Base-by-base conservation (phyloP, 1,140 invertebrate species). In the Aphaenogaster floridana region DNA sequence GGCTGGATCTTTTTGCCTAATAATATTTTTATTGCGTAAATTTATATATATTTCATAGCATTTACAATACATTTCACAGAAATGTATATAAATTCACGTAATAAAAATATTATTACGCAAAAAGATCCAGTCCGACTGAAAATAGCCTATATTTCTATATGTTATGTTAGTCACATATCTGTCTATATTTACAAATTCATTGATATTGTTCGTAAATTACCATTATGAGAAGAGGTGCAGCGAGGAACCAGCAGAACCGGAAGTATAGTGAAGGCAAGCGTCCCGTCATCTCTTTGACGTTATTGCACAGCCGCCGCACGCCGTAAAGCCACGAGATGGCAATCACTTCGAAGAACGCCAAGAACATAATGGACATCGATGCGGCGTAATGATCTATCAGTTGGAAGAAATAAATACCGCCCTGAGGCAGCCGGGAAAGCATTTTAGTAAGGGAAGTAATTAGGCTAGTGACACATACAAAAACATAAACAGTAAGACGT, bases 381-480 rank as follows among this genome's bases (percentile, higher is more conserved):
- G 98, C 98, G 7, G 98, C 97, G 94, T 99, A 99, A 94, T 98
- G 98, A 93, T 99, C 98, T 93, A 99, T 97, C 50, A 99, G 95
- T 96, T 98, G 98, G 94, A 99, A 99, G 92, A 98, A 98, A 92
- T 98, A 99, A 90, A 99, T 98, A 87, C 98, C 98, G 88, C 98
- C 98, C 97, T 98, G 94, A 80, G 48, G 34, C 13, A 72, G 59
- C 9, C 11, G 28, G 13, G 34, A 39, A 50, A 42, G 57, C 3
- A 52, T 61, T 28, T 28, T 72, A 63, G 80, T 76, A 57, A 61
- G 3, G 34, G 15, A 48, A 28, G 28, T 28, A 28, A 28, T 28
- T 28, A 28, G 28, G 28, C 28, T 28, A 28, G 28, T 28, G 28
- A 28, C 28, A 28, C 28, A 28, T 28, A 28, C 28, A 28, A 28